Evolutionary conservation across 2,888 invertebrate genomes (phyloP).

Genomic region (Eupithecia inturbata): DNA sequence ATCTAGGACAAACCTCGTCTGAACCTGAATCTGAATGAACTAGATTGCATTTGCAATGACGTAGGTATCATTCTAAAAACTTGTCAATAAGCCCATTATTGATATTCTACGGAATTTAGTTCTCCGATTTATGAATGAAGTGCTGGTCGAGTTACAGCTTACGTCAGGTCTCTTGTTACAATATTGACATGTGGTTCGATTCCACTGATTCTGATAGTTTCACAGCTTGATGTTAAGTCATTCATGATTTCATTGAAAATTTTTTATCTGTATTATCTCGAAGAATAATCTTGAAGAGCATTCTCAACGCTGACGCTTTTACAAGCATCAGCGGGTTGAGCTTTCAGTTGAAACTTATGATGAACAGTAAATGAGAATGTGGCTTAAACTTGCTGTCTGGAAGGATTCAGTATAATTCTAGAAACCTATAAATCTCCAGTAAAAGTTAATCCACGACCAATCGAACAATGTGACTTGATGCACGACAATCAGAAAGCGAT

Average conservation of each 20-base stretch:
- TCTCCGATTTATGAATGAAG: conserved; percentile 45
- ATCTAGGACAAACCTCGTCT: background rate
- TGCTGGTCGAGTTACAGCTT: conserved; percentile 37
- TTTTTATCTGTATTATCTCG: conserved; percentile 8
- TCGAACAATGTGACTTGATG: conserved; percentile 22
- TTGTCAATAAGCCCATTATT: conserved; percentile 16
- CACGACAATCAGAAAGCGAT: conserved; percentile 44
- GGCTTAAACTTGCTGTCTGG: background rate
- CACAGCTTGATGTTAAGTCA: conserved; percentile 6
- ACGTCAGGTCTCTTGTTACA: conserved; percentile 41
- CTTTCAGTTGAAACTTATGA: background rate
- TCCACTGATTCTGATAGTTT: conserved; percentile 22
- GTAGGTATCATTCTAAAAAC: conserved; percentile 11
- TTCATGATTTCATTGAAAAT: conserved; percentile 13
- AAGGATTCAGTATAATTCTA: background rate
- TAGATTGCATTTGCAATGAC: conserved; percentile 26
- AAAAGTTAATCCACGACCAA: background rate
- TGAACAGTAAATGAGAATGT: background rate
- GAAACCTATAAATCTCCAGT: background rate
- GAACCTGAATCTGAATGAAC: conserved; percentile 24
- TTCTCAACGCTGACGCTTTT: background rate
- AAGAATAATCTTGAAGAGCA: background rate
- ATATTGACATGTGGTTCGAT: conserved; percentile 36
- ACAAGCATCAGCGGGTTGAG: background rate
- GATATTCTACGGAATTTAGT: conserved; percentile 33